Conservation (phyloP, 2,113 vertebrate species). For the Gambusia holbrooki region DNA sequence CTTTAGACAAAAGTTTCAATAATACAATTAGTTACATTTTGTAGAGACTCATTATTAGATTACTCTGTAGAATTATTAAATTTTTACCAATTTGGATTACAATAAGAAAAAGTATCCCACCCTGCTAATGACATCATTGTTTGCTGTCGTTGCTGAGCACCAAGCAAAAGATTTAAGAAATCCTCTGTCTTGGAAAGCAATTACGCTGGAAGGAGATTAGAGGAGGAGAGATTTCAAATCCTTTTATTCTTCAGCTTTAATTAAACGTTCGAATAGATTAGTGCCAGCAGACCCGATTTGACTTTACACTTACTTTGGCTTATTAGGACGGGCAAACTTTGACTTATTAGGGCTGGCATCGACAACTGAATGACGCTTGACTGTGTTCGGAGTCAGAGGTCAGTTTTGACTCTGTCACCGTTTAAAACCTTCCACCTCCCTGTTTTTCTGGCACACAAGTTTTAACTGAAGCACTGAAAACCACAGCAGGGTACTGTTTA, state of each 20-base stretch:
- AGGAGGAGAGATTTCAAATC: slow-evolving; percentile 47
- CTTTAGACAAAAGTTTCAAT: neutral
- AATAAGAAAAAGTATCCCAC: neutral
- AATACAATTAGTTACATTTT: neutral
- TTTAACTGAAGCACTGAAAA: slow-evolving; percentile 44
- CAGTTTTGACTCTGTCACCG: neutral
- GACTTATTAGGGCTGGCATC: neutral
- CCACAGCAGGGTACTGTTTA: slow-evolving; percentile 55
- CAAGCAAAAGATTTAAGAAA: slow-evolving; percentile 62
- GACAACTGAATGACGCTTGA: neutral
- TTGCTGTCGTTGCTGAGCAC: slow-evolving; percentile 45
- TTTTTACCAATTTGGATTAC: slow-evolving; percentile 19
- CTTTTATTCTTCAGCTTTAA: slow-evolving; percentile 41
- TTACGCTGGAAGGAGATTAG: slow-evolving; percentile 63
- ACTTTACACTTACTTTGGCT: slow-evolving; percentile 5
- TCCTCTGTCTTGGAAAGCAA: slow-evolving; percentile 55
- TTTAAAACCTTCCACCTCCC: neutral
- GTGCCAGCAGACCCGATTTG: slow-evolving; percentile 22
- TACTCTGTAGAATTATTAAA: neutral
- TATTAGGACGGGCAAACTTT: neutral
- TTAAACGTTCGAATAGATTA: slow-evolving; percentile 54
- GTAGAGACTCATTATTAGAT: slow-evolving; percentile 21
- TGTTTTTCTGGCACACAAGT: slow-evolving; percentile 3
- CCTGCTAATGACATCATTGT: slow-evolving; percentile 27
- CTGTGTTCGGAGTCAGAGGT: slow-evolving; percentile 18